Evolutionary conservation across 30 jellyfish, hydroid and myxozoan genomes (phyloP).

Genomic region (Aurelia coerulea): DNA sequence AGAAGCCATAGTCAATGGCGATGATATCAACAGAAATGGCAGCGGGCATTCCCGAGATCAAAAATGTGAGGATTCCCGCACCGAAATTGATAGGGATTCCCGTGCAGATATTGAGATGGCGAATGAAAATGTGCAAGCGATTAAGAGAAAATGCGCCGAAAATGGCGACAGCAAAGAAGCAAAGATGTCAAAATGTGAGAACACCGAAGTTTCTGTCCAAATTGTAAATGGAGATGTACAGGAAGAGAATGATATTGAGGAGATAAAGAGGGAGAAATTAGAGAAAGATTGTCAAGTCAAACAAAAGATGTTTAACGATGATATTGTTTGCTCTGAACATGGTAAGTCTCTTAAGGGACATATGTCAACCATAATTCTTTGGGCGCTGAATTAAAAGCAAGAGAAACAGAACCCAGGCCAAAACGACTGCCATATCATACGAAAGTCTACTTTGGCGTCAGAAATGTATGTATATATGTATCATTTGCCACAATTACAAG

Average conservation of each 20-base stretch:
- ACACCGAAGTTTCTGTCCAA: neutral
- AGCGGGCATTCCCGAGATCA: too few relatives aligned
- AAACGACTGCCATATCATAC: too few relatives aligned
- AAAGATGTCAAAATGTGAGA: constrained; percentile 30
- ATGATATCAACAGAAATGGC: neutral
- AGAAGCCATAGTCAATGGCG: neutral
- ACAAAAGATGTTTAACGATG: constrained; percentile 48
- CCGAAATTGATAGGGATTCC: too few relatives aligned
- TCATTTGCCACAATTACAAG: too few relatives aligned
- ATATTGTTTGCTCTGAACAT: constrained; percentile 52
- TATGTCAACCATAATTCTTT: neutral
- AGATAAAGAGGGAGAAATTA: neutral
- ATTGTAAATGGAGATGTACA: neutral
- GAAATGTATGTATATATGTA: too few relatives aligned
- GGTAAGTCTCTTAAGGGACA: constrained; percentile 9
- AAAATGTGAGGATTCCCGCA: too few relatives aligned
- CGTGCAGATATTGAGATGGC: too few relatives aligned
- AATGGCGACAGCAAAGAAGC: neutral
- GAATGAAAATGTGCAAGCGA: neutral
- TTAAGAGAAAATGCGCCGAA: neutral
- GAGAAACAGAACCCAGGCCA: too few relatives aligned
- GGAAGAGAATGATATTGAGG: neutral
- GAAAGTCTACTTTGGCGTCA: too few relatives aligned
- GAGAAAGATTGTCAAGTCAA: neutral
- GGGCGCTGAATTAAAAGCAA: too few relatives aligned